These are phyloP conservation scores for Cuniculus paca DNA, from an alignment of 2,797 vertebrate genomes.

Conservation along the genomic window DNA sequence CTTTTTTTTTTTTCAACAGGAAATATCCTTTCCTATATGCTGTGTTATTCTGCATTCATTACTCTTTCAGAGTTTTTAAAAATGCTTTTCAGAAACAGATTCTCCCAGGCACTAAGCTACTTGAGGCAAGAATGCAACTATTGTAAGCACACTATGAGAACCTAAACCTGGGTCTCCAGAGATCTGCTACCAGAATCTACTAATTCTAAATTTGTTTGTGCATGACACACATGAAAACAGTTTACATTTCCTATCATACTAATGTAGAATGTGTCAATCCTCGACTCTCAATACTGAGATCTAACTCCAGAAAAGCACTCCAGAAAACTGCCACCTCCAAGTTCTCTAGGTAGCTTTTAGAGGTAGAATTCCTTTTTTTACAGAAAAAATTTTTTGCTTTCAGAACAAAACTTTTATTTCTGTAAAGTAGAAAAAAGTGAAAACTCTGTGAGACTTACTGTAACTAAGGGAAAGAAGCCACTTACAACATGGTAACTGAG, in stretches of 20 bases:
- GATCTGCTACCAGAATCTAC: conserved; percentile 41
- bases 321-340: conserved; percentile 81
- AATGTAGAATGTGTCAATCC: conserved; percentile 48
- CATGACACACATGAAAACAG: conserved; percentile 11
- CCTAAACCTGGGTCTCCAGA: conserved; percentile 72
- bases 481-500: conserved; percentile 57
- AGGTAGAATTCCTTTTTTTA: conserved; percentile 85
- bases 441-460: conserved; percentile 26
- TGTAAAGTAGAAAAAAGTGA: conserved; percentile 45
- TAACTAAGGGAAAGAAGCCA: conserved; percentile 27
- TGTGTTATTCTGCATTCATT: conserved; percentile 92
- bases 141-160: conserved; percentile 67
- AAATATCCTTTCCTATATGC: conserved; percentile 90
- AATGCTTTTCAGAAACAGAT: conserved; percentile 84
- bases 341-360: conserved; percentile 85
- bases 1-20: conserved; percentile 95
- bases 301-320: conserved; percentile 64
- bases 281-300: conserved; percentile 48
- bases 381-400: conserved; percentile 87
- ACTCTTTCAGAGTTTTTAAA: conserved; percentile 92
- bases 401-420: conserved; percentile 78
- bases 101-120: conserved; percentile 87
- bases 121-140: conserved; percentile 85
- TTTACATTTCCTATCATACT: conserved; percentile 62
- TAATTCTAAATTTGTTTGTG: conserved; percentile 45